Conservation (phyloP, 2,888 invertebrate species). For the Trichogramma evanescens region DNA sequence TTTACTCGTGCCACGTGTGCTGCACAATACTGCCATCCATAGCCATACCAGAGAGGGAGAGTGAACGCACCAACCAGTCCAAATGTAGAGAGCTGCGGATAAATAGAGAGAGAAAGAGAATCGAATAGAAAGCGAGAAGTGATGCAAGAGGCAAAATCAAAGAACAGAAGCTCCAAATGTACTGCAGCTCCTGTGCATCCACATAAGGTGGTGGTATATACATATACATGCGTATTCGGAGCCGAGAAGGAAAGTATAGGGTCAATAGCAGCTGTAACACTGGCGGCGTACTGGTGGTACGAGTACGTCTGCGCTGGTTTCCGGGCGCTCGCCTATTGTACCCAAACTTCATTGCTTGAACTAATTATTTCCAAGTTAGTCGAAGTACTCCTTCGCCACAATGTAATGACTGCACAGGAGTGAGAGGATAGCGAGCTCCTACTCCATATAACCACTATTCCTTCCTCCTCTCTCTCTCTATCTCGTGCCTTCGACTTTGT, state of each 20-base stretch:
- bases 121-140: constrained; percentile 18
- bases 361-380: constrained; percentile 45
- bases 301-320: constrained; percentile 27
- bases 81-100: background rate
- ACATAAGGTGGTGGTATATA: background rate
- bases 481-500: background rate
- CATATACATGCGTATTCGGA: too few relatives aligned
- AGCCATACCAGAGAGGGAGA: too few relatives aligned
- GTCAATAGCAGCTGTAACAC: too few relatives aligned
- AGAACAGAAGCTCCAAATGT: constrained; percentile 3
- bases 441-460: constrained; percentile 29
- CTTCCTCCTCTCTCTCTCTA: background rate
- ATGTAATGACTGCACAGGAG: constrained; percentile 40
- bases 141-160: background rate
- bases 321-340: constrained; percentile 28
- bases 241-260: too few relatives aligned
- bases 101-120: background rate
- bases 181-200: background rate
- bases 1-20: too few relatives aligned
- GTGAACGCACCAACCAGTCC: too few relatives aligned
- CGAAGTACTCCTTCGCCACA: constrained; percentile 39
- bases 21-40: too few relatives aligned
- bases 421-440: constrained; percentile 16
- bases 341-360: constrained; percentile 41
- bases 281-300: constrained; percentile 5